Evolutionary conservation across 2,797 vertebrate species (phyloP), one percentile per base, ranked within the genome.

Genomic region (Muraenolepis orangiensis): DNA sequence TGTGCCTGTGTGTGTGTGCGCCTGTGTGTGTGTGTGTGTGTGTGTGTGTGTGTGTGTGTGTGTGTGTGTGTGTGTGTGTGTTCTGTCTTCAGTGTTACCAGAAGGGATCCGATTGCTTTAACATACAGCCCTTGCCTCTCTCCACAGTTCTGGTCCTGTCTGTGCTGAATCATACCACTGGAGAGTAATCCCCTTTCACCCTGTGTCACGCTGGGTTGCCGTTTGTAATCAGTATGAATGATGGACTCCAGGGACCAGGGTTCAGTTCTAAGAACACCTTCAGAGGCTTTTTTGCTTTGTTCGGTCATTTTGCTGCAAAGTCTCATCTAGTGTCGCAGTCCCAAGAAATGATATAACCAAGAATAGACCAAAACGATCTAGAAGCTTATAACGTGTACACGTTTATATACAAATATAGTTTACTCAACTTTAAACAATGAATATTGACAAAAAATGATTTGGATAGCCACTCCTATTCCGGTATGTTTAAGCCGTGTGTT

Each of bases 11-110:
- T n/a, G n/a, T n/a, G n/a, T n/a, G n/a, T n/a, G n/a, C n/a, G n/a
- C n/a, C n/a, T 70, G 66, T 69, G 70, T 67, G 42, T 57, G 57
- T 66, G 32, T 66, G 72, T 23, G 32, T 71, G 70, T 42, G 23
- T 30, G 11, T 61, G 20, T 71, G 51, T 61, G 23, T 70, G 66
- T 69, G 70, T 67, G 42, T 73, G 11, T 61, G 20, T 71, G 51
- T 61, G 23, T 70, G 66, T 69, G 70, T 67, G 42, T 57, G 57
- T 66, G 32, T 66, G 72, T 23, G 32, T 71, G 70, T 42, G 23
- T 30, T 40, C 42, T 28, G 20, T 26, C 26, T 28, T 66, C 8
- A 57, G 51, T 57, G 6, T 57, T n/a, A 23, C 20, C n/a, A 23
- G 23, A 57, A n/a, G 20, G n/a, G 18, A n/a, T 57, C 51, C 10